Base-by-base conservation (phyloP, 2,888 invertebrate species). In the Lysandra coridon region DNA sequence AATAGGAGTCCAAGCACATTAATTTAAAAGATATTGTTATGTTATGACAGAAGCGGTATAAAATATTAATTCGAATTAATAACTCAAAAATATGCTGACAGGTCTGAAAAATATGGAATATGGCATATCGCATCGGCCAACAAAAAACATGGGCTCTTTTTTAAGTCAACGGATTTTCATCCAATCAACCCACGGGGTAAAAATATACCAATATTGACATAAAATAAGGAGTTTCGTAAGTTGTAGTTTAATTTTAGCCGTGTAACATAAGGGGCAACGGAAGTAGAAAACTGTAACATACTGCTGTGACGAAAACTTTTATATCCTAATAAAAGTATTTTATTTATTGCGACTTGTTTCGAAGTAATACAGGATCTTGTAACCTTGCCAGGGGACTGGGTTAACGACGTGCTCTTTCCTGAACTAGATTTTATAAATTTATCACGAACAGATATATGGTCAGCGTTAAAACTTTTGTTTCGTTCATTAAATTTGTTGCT, bases 301-400 rank as follows among this genome's bases (percentile, higher is more conserved):
- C 40, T 74, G 44, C 40, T 74, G 17, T 74, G 74, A 74, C 40
- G 74, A 74, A 74, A 74, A 74, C n/a, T 74, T 74, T 74, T 74
- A 74, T 44, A 14, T 23, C 74, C 74, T 44, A 74, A 74, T 74
- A 74, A 74, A 74, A 74, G 40, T 44, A 44, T 74, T 74, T 74
- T 74, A 74, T 74, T 74, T 44, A 74, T 74, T 74, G 74, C 74
- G n/a, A 74, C 40, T 74, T 44, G 74, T 44, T 74, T 44, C 74
- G 69, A 37, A 69, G 69, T 69, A 74, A 74, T 23, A 74, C 74
- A 74, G 74, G 74, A 74, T 74, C 74, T 74, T 74, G 44, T 74
- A 44, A 44, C 74, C 74, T 74, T 74, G 40, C 74, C 74, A 74
- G 40, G 74, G 74, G 74, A 74, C 74, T 74, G 44, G 74, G 74